A percentile compares a stretch with the other conserved stretches of the same genome.
Conservation (phyloP, 2,113 vertebrate genomes). For the Eolophus roseicapilla region DNA sequence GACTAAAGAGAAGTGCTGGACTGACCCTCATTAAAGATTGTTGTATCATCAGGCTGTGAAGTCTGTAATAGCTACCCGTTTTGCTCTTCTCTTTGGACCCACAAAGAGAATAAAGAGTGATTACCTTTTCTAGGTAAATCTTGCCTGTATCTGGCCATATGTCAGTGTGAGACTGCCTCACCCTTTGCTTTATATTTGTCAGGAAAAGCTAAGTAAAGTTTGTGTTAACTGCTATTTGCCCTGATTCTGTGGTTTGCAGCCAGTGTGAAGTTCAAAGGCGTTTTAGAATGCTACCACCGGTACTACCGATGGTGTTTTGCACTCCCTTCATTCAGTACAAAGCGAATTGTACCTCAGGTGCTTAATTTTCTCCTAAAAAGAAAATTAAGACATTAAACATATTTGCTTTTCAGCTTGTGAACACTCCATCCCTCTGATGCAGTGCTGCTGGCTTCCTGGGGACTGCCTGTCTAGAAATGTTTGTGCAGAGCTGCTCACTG, state of each 20-base stretch:
- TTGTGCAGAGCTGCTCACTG: slow-evolving; percentile 14
- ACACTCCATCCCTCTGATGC: not conserved
- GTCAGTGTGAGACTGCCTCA: not conserved
- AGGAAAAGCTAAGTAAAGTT: slow-evolving; percentile 43
- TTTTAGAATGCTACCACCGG: not conserved
- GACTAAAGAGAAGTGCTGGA: not conserved
- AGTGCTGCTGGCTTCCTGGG: not conserved
- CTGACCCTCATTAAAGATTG: not conserved
- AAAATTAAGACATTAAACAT: slow-evolving; percentile 3
- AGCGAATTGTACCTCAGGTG: not conserved
- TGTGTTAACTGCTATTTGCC: slow-evolving; percentile 28
- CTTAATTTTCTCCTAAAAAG: not conserved
- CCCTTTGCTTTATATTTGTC: not conserved
- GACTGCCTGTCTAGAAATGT: not conserved
- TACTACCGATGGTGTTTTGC: not conserved
- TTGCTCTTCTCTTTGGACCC: not conserved
- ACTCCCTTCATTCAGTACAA: not conserved
- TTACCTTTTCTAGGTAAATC: not conserved
- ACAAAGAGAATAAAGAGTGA: not conserved
- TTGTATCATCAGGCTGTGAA: not conserved
- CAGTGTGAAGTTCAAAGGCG: not conserved
- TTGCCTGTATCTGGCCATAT: not conserved
- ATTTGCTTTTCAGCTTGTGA: slow-evolving; percentile 20
- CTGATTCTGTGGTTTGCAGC: not conserved
- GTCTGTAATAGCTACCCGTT: not conserved